Evolutionary conservation across 1,140 invertebrate genomes (phyloP).

Genomic region (Cydia fagiglandana): DNA sequence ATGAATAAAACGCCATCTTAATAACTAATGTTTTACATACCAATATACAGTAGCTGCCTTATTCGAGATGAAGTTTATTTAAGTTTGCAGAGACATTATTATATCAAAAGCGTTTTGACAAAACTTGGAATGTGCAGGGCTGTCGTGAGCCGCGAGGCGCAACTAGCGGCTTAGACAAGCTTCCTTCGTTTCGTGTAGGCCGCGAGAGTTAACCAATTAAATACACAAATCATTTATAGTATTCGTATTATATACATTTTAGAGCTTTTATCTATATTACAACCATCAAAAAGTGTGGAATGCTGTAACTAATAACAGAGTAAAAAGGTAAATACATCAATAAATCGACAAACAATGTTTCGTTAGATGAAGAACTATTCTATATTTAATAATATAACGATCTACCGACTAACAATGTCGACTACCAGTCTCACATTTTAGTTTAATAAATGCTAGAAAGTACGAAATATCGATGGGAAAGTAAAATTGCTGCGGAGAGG

Average conservation of each 20-base stretch:
- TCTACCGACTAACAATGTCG: conserved; percentile 77
- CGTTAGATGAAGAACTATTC: conserved; percentile 69
- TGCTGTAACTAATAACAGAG: conserved; percentile 62
- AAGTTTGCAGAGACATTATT: conserved; percentile 40
- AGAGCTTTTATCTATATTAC: conserved; percentile 67
- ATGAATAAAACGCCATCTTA: conserved; percentile 37
- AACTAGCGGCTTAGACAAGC: background rate
- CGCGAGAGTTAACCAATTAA: conserved; percentile 61
- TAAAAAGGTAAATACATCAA: conserved; percentile 66
- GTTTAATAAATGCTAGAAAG: conserved; percentile 73
- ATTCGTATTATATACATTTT: conserved; percentile 65
- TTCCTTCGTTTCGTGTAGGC: conserved; percentile 59
- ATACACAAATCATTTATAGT: conserved; percentile 48
- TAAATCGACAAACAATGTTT: conserved; percentile 64
- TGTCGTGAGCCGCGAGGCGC: background rate
- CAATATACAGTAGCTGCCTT: conserved; percentile 54
- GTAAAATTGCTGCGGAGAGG: conserved; percentile 65
- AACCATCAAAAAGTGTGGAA: conserved; percentile 70
- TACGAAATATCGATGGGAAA: conserved; percentile 63
- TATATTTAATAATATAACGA: conserved; percentile 73
- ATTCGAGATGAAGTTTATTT: conserved; percentile 45
- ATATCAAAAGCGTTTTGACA: conserved; percentile 37
- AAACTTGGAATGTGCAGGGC: conserved; percentile 24
- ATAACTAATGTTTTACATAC: conserved; percentile 36
- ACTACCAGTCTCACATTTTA: conserved; percentile 79